Percentiles rank a stretch among this genome's conserved stretches.
phyloP scores from a whole-genome alignment of 2,797 vertebrate genomes.

The Syndactyla subalaris region DNA sequence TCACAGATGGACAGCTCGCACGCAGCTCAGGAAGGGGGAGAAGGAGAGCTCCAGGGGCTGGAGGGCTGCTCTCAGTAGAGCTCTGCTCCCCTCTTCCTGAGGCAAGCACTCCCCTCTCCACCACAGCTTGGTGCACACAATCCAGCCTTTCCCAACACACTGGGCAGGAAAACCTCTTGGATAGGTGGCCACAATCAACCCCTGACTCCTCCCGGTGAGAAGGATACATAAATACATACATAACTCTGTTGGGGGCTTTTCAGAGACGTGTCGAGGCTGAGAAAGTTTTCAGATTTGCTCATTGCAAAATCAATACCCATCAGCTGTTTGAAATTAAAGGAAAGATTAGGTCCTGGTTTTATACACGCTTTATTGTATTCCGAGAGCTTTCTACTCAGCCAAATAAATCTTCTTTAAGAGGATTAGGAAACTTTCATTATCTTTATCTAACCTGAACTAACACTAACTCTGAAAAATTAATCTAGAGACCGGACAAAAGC shows the following conservation, averaged over 20 bases:
- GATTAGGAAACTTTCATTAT: slow-evolving; percentile 84
- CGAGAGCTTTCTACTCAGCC: slow-evolving; percentile 81
- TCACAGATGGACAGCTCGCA: not conserved
- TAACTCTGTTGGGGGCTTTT: not conserved
- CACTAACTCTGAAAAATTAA: slow-evolving; percentile 80
- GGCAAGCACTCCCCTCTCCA: fast-evolving
- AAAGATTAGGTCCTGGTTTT: slow-evolving; percentile 85
- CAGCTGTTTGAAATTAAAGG: slow-evolving; percentile 89
- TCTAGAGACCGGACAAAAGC: slow-evolving; percentile 76
- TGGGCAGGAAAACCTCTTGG: not conserved
- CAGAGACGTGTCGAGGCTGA: slow-evolving; percentile 6
- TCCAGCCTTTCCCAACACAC: fast-evolving
- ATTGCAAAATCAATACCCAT: slow-evolving; percentile 91
- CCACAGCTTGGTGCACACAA: not conserved
- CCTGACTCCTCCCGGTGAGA: slow-evolving; percentile 11
- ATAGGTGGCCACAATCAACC: not conserved
- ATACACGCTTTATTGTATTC: slow-evolving; percentile 82
- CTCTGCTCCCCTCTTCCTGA: fast-evolving
- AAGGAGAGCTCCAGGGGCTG: fast-evolving
- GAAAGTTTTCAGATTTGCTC: slow-evolving; percentile 78
- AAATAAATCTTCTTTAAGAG: slow-evolving; percentile 84
- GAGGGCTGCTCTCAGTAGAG: not conserved
- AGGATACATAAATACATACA: slow-evolving; percentile 16
- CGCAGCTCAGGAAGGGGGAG: not conserved
- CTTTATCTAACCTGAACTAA: slow-evolving; percentile 84